Conservation (phyloP, 2,113 vertebrate species). For the Stictonetta naevosa region DNA sequence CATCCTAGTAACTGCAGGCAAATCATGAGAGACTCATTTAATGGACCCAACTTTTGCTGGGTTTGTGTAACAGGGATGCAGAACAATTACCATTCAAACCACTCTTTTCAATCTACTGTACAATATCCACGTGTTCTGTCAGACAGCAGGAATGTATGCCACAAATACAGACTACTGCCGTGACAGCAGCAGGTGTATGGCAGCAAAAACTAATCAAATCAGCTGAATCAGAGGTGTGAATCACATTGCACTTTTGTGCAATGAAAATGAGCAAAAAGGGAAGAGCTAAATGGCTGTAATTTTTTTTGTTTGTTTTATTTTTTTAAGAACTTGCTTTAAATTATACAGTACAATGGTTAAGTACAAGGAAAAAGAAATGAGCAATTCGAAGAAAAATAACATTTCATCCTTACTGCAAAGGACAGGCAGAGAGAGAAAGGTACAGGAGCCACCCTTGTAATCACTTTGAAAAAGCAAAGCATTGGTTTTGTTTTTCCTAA, state of each 20-base stretch:
- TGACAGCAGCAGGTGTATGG: slow-evolving; percentile 60
- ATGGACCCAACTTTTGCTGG: neutral
- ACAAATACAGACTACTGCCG: slow-evolving; percentile 54
- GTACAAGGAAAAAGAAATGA: neutral
- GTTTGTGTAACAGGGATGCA: slow-evolving; percentile 28
- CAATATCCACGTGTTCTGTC: slow-evolving; percentile 59
- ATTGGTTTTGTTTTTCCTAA: slow-evolving; percentile 63
- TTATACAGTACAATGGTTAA: neutral
- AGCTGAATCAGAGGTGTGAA: slow-evolving; percentile 24
- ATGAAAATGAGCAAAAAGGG: neutral
- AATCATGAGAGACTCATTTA: slow-evolving; percentile 9
- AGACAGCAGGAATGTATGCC: slow-evolving; percentile 54
- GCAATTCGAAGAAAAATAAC: slow-evolving; percentile 11
- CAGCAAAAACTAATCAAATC: slow-evolving; percentile 65
- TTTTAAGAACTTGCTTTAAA: slow-evolving; percentile 8
- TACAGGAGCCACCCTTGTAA: slow-evolving; percentile 34
- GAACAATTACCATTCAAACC: slow-evolving; percentile 64
- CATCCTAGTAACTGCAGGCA: neutral
- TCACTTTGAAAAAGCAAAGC: slow-evolving; percentile 49
- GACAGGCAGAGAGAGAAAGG: neutral
- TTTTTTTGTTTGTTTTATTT: slow-evolving; percentile 51
- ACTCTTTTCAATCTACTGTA: slow-evolving; percentile 63
- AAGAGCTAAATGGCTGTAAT: neutral
- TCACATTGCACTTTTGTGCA: slow-evolving; percentile 10
- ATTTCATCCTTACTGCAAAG: neutral